Evolutionary conservation across 2,797 vertebrate species (phyloP).

Genomic region (Sphaeramia orbicularis): DNA sequence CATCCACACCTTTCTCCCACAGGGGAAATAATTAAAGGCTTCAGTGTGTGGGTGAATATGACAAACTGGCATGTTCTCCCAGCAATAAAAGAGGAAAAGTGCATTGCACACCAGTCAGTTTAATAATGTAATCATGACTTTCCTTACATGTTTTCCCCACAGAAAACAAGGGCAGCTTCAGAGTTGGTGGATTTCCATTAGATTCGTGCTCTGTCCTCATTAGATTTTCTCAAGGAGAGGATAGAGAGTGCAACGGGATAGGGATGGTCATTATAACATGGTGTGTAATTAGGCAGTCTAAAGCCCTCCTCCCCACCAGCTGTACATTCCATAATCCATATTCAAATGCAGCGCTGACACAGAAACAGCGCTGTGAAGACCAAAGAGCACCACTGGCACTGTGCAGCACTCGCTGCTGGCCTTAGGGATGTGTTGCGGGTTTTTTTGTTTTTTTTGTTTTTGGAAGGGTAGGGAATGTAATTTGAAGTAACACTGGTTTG

Average conservation of each 20-base stretch:
- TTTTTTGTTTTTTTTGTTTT: not conserved
- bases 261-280: conserved; percentile 66
- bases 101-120: not conserved
- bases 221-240: conserved; percentile 47
- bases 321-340: conserved; percentile 72
- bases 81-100: not conserved
- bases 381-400: conserved; percentile 36
- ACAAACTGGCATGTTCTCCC: conserved; percentile 3
- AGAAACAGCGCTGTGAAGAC: conserved; percentile 45
- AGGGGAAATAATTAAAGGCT: conserved; percentile 10
- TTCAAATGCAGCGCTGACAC: conserved; percentile 63
- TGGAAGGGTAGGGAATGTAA: conserved; percentile 41
- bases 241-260: conserved; percentile 21
- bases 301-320: conserved; percentile 51
- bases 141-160: conserved; percentile 29
- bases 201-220: conserved; percentile 43
- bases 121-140: conserved; percentile 16
- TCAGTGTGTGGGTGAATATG: conserved; percentile 7
- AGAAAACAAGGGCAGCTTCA: conserved; percentile 36
- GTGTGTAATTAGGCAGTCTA: conserved; percentile 64
- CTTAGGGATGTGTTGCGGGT: conserved; percentile 13
- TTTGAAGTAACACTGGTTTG: conserved; percentile 47
- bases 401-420: conserved; percentile 8
- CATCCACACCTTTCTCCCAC: conserved; percentile 16
- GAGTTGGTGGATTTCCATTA: conserved; percentile 37